A percentile compares a stretch with the other conserved stretches of the same genome.
Evolutionary conservation across 2,113 vertebrate species (phyloP).

Genomic region (Salminus brasiliensis): DNA sequence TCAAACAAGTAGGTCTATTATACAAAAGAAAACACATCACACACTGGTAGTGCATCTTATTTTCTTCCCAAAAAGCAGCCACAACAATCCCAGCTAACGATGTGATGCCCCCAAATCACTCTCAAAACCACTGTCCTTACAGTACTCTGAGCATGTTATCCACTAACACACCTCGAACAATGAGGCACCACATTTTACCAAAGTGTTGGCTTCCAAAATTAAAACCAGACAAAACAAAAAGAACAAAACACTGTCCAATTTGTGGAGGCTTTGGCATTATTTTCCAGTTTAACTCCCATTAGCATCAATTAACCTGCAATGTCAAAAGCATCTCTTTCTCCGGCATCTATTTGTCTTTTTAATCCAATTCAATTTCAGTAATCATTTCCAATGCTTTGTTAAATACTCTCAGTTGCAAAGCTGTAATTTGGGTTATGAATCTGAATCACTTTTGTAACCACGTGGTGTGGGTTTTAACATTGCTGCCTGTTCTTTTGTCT

Average conservation of each 20-base stretch:
- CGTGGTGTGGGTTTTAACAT: neutral
- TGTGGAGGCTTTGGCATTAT: neutral
- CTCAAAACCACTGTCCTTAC: neutral
- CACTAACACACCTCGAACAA: neutral
- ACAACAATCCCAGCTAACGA: neutral
- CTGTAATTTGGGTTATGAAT: neutral
- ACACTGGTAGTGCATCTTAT: too few relatives aligned
- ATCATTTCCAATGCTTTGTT: too few relatives aligned
- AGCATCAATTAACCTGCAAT: neutral
- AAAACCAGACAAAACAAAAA: constrained; percentile 19
- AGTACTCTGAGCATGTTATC: neutral
- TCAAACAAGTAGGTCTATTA: too few relatives aligned
- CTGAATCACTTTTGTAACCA: too few relatives aligned
- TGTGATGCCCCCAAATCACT: neutral
- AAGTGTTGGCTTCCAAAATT: neutral
- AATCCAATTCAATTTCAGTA: too few relatives aligned
- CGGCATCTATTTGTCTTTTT: neutral
- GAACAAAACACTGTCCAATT: neutral
- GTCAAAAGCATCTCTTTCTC: neutral
- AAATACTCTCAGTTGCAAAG: too few relatives aligned
- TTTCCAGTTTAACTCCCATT: constrained; percentile 3
- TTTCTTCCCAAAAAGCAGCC: neutral
- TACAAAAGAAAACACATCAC: too few relatives aligned
- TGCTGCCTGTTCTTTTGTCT: neutral
- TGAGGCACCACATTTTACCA: neutral